A percentile compares a stretch with the other conserved stretches of the same genome.
Conservation (phyloP, 2,888 invertebrate species). For the Amitus sp. region DNA sequence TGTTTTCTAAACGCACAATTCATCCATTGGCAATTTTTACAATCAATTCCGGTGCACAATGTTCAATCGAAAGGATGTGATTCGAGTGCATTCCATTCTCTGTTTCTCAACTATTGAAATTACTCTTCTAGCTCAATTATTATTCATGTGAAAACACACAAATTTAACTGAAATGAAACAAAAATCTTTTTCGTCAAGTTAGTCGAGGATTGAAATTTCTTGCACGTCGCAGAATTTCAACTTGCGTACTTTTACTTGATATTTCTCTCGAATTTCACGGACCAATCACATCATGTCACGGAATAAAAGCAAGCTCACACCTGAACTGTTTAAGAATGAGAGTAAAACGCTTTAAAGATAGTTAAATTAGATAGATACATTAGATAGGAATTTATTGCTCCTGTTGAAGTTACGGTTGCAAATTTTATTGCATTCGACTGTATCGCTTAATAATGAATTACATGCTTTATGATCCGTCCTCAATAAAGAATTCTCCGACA, state of each 20-base stretch:
- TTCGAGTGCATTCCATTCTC: background rate
- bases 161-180: background rate
- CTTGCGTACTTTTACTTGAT: too few relatives aligned
- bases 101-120: too few relatives aligned
- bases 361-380: constrained; percentile 7
- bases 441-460: constrained; percentile 38
- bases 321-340: too few relatives aligned
- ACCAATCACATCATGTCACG: too few relatives aligned
- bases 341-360: too few relatives aligned
- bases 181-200: background rate
- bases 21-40: too few relatives aligned
- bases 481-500: constrained; percentile 31
- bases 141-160: background rate
- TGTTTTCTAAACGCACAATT: too few relatives aligned
- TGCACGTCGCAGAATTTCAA: too few relatives aligned
- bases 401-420: constrained; percentile 38
- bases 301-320: too few relatives aligned
- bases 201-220: background rate
- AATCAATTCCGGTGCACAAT: too few relatives aligned
- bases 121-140: background rate
- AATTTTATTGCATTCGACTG: constrained; percentile 37
- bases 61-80: too few relatives aligned
- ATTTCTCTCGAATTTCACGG: too few relatives aligned
- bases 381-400: constrained; percentile 22
- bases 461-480: constrained; percentile 42